These are phyloP conservation scores for Lithosia quadra DNA, from an alignment of 2,888 invertebrate genomes.

Conservation along the genomic window DNA sequence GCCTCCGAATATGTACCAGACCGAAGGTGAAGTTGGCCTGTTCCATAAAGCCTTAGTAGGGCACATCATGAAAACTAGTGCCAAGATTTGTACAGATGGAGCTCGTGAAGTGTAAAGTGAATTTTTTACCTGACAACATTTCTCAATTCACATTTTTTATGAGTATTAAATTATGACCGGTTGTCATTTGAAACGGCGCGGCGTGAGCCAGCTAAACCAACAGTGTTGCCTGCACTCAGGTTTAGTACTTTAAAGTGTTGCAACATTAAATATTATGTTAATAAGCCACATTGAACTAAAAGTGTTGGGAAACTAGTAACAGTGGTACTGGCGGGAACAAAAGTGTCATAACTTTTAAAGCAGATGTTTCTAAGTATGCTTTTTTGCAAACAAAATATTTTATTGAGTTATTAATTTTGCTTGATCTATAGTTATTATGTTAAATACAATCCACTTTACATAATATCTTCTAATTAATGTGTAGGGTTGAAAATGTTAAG, in stretches of 20 bases:
- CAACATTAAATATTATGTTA: constrained; percentile 63
- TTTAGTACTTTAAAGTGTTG: constrained; percentile 52
- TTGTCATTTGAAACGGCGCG: constrained; percentile 1
- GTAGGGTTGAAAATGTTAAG: too few relatives aligned
- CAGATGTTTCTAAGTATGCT: not conserved
- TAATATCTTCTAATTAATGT: too few relatives aligned
- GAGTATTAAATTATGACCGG: constrained; percentile 17
- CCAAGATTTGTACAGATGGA: not conserved
- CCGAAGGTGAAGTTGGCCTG: too few relatives aligned
- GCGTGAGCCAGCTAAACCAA: constrained; percentile 52
- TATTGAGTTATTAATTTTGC: too few relatives aligned
- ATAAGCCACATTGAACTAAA: constrained; percentile 47
- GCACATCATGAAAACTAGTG: too few relatives aligned
- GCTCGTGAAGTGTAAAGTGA: constrained; percentile 1
- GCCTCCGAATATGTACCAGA: too few relatives aligned
- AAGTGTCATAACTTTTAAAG: constrained; percentile 22
- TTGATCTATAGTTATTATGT: too few relatives aligned
- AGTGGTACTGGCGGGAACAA: constrained; percentile 38
- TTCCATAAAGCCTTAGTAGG: too few relatives aligned
- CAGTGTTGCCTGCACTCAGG: constrained; percentile 47
- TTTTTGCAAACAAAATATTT: too few relatives aligned
- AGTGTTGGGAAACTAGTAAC: constrained; percentile 51
- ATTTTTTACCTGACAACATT: constrained; percentile 3
- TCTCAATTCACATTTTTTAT: constrained; percentile 6
- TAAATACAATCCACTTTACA: too few relatives aligned